Conservation (phyloP, 2,797 vertebrate genomes). For the Thamnophis elegans region DNA sequence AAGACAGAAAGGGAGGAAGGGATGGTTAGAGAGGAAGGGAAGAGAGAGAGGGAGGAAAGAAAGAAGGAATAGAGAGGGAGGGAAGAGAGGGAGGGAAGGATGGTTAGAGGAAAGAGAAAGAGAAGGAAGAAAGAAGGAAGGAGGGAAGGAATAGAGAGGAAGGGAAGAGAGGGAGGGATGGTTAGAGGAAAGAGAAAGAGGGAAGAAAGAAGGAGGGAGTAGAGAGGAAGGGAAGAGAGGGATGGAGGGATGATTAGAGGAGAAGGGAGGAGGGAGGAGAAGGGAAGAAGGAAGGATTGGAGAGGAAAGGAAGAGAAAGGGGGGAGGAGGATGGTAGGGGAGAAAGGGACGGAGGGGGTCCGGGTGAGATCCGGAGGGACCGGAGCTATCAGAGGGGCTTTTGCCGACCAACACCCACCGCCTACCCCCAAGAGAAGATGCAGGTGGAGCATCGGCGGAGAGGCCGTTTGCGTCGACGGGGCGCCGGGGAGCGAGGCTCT, state of each 20-base stretch:
- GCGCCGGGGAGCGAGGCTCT: too few species aligned
- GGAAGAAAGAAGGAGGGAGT: too few species aligned
- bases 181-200: too few species aligned
- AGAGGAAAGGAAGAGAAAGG: too few species aligned
- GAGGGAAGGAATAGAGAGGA: too few species aligned
- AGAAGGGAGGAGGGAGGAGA: not conserved
- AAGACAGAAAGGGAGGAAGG: too few species aligned
- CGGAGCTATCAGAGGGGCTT: not conserved
- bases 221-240: too few species aligned
- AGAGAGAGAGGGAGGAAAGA: rapidly evolving
- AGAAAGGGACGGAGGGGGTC: not conserved
- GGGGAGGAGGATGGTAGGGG: not conserved
- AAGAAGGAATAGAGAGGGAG: not conserved
- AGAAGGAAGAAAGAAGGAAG: rapidly evolving
- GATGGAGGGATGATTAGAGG: too few species aligned
- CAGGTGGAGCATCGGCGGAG: not conserved
- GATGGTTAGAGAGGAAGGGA: not conserved
- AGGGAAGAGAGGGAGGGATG: too few species aligned
- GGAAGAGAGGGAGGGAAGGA: not conserved
- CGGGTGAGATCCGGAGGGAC: not conserved
- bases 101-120: rapidly evolving
- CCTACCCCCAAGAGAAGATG: not conserved
- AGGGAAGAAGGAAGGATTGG: not conserved
- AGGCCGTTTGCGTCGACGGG: too few species aligned
- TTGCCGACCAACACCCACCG: not conserved